Conservation (phyloP, 2,797 vertebrate species). For the Brachyrhaphis roseni region DNA sequence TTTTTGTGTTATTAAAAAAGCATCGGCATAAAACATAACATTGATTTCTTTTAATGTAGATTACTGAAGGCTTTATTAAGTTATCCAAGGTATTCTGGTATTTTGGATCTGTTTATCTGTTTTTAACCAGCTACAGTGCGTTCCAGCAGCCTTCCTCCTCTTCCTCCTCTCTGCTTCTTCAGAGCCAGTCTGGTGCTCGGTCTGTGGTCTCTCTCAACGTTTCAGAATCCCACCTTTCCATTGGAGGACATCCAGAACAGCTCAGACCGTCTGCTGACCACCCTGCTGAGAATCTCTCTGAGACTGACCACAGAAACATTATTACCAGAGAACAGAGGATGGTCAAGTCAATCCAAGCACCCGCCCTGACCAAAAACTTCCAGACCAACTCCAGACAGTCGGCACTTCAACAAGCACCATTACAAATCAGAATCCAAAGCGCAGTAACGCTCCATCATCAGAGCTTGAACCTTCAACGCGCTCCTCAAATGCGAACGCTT, state of each 20-base stretch:
- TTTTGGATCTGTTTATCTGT: slow-evolving; percentile 12
- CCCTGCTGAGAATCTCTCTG: slow-evolving; percentile 24
- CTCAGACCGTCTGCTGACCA: slow-evolving; percentile 13
- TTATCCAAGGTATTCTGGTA: background rate
- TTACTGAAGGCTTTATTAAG: background rate
- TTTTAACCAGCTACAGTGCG: slow-evolving; percentile 40
- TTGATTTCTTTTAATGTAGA: background rate
- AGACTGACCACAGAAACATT: slow-evolving; percentile 29
- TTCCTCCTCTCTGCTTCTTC: slow-evolving; percentile 56
- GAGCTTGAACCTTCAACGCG: slow-evolving; percentile 25
- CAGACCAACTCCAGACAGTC: slow-evolving; percentile 31
- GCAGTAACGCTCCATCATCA: slow-evolving; percentile 49
- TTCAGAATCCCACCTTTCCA: slow-evolving; percentile 46
- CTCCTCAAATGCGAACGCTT: slow-evolving; percentile 33
- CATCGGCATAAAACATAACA: slow-evolving; percentile 7
- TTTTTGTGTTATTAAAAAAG: background rate
- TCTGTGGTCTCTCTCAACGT: slow-evolving; percentile 45
- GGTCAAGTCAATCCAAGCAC: slow-evolving; percentile 47
- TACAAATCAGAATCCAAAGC: slow-evolving; percentile 64
- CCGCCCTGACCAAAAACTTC: slow-evolving; percentile 40
- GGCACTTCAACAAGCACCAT: slow-evolving; percentile 15
- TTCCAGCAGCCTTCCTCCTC: slow-evolving; percentile 75
- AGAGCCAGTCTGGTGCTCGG: slow-evolving; percentile 50
- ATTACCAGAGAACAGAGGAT: slow-evolving; percentile 45
- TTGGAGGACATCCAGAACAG: slow-evolving; percentile 35